Conservation (phyloP, 2,797 vertebrate genomes). For the Falco naumanni region DNA sequence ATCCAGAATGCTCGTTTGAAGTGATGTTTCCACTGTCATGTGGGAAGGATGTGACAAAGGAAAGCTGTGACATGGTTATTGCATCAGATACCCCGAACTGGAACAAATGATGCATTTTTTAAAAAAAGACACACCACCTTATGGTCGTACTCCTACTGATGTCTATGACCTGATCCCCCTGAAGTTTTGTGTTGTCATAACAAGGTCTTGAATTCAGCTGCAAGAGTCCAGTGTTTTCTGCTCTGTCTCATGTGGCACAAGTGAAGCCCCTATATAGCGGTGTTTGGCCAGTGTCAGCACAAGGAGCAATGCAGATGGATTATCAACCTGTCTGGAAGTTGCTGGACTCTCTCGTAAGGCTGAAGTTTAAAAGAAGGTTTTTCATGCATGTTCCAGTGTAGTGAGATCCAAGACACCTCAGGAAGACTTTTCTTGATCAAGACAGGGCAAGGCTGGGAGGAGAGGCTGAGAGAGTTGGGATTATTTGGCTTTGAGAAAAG, state of each 20-base stretch:
- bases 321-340: not conserved
- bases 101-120: conserved; percentile 24
- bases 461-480: not conserved
- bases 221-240: not conserved
- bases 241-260: not conserved
- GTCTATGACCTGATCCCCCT: not conserved
- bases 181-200: not conserved
- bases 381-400: not conserved
- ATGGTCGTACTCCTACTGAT: not conserved
- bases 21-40: conserved; percentile 44
- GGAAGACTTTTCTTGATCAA: not conserved
- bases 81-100: conserved; percentile 36
- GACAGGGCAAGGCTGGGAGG: not conserved
- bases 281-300: not conserved
- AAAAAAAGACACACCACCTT: not conserved
- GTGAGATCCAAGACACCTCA: not conserved
- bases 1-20: conserved; percentile 40
- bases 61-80: conserved; percentile 19
- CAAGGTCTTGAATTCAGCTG: not conserved
- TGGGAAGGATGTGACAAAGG: conserved; percentile 55
- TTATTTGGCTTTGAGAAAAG: not conserved
- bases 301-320: not conserved
- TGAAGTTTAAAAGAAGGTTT: not conserved
- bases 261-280: not conserved
- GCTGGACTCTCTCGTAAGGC: not conserved